Evolutionary conservation across 1,140 invertebrate species (phyloP).

Genomic region (Zaprionus ornatus): DNA sequence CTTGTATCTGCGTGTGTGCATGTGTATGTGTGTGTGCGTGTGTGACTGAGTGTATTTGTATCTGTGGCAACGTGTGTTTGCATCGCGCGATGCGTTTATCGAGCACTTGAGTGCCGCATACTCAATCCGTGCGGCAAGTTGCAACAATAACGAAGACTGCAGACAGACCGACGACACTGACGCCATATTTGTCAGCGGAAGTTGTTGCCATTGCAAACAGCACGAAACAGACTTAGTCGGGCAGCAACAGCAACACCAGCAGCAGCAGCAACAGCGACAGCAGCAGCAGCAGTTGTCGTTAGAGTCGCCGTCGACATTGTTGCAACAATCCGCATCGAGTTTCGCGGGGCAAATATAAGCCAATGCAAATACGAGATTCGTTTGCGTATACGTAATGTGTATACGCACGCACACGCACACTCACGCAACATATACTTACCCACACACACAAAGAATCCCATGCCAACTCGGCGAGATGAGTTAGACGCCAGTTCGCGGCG

Average conservation of each 20-base stretch:
- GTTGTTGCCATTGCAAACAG: constrained; percentile 53
- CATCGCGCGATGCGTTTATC: constrained; percentile 62
- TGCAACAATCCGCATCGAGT: constrained; percentile 56
- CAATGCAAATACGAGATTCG: constrained; percentile 69
- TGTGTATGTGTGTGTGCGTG: constrained; percentile 30
- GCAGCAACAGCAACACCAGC: background rate
- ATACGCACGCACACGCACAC: constrained; percentile 24
- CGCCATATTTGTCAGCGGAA: constrained; percentile 64
- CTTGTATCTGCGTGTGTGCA: constrained; percentile 18
- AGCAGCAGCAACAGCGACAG: background rate
- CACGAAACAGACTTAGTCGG: constrained; percentile 11
- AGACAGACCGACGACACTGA: constrained; percentile 17
- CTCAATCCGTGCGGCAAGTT: constrained; percentile 57
- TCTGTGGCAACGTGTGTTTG: constrained; percentile 25
- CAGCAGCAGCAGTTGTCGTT: background rate
- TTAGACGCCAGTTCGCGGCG: constrained; percentile 1
- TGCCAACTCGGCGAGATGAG: background rate
- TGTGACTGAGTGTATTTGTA: background rate
- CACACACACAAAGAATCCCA: background rate
- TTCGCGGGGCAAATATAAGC: constrained; percentile 61
- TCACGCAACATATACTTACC: constrained; percentile 24
- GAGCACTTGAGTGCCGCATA: constrained; percentile 66
- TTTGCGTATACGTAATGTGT: constrained; percentile 61
- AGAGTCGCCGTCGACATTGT: constrained; percentile 19
- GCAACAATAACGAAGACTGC: constrained; percentile 46